Conservation (phyloP, 2,797 vertebrate species). For the Peromyscus aztecus region DNA sequence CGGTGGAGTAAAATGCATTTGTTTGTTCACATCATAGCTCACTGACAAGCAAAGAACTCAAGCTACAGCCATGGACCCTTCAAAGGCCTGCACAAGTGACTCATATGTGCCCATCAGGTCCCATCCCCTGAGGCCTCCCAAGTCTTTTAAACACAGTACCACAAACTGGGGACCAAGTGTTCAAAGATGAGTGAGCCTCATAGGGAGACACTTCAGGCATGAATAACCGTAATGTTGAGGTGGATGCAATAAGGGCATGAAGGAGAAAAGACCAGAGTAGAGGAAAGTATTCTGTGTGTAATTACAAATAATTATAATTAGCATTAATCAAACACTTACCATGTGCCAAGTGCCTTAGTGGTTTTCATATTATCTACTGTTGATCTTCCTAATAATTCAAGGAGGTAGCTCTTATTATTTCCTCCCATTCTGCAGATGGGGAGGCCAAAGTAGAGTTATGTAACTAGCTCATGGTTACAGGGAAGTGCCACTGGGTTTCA, state of each 20-base stretch:
- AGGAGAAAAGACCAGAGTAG: not conserved
- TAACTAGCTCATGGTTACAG: not conserved
- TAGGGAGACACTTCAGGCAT: not conserved
- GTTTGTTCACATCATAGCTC: not conserved
- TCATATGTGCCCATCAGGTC: not conserved
- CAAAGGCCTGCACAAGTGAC: not conserved
- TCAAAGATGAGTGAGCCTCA: not conserved
- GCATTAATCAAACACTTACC: not conserved
- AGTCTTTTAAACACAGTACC: not conserved
- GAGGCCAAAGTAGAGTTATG: not conserved
- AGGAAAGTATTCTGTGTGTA: not conserved
- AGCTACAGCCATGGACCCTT: not conserved
- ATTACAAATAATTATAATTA: not conserved
- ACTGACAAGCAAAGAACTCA: not conserved
- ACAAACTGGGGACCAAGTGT: not conserved
- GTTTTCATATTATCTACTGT: not conserved
- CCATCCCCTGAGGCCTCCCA: not conserved
- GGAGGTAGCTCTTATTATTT: not conserved
- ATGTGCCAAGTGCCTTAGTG: not conserved
- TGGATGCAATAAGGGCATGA: not conserved
- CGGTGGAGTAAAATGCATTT: rapidly evolving
- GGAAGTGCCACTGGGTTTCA: not conserved
- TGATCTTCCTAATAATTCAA: not conserved
- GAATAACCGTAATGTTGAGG: not conserved
- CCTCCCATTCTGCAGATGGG: not conserved